Evolutionary conservation across 2,797 vertebrate genomes (phyloP).

Genomic region (Vultur gryphus): DNA sequence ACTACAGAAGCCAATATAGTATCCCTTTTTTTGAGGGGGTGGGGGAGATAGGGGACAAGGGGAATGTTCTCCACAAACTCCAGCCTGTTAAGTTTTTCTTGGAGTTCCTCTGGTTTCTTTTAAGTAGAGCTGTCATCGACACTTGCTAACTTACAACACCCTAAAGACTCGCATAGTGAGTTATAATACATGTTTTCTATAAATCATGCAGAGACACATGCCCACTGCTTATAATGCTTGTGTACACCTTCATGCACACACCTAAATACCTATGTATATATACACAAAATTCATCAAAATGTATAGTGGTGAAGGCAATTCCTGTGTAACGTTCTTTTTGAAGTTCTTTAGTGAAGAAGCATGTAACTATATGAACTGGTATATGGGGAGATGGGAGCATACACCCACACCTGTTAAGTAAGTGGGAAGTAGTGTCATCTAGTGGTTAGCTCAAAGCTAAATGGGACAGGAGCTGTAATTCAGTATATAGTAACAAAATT

Average conservation of each 20-base stretch:
- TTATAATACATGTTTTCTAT: not conserved
- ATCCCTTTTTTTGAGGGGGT: not conserved
- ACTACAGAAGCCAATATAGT: not conserved
- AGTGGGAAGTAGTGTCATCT: conserved; percentile 61
- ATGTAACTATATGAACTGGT: not conserved
- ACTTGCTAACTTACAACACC: not conserved
- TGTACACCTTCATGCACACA: not conserved
- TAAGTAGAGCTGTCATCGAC: not conserved
- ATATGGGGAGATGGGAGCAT: not conserved
- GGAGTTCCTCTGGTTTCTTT: not conserved
- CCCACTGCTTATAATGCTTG: not conserved
- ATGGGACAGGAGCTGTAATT: not conserved
- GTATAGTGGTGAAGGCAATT: not conserved
- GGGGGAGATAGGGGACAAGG: not conserved
- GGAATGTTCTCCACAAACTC: not conserved
- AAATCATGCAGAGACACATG: not conserved
- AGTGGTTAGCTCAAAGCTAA: conserved; percentile 37
- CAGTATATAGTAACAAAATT: not conserved
- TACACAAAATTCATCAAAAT: not conserved
- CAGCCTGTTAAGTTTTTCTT: not conserved
- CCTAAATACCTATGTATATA: not conserved
- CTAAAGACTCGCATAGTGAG: not conserved
- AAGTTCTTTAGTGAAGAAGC: not conserved
- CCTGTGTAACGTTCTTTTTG: not conserved
- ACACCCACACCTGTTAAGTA: not conserved